phyloP scores from a whole-genome alignment of 1,140 invertebrate genomes.

The Thalassaphorura encarpata region DNA sequence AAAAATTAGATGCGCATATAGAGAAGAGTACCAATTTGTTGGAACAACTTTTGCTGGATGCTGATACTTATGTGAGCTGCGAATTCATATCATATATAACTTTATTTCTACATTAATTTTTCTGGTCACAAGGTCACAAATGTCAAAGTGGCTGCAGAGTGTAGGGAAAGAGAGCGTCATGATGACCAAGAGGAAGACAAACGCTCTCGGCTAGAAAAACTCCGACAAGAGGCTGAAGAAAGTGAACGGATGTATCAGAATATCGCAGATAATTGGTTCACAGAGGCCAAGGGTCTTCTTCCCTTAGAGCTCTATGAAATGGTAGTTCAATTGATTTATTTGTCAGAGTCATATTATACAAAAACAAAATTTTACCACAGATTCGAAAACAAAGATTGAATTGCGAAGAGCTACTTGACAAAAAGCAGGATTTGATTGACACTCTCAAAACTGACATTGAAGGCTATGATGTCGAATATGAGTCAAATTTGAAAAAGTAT shows the following conservation, averaged over 20 bases:
- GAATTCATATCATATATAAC: not conserved
- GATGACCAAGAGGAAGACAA: constrained; percentile 4
- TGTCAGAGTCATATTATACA: not conserved
- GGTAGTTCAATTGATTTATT: constrained; percentile 4
- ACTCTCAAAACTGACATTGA: constrained; percentile 20
- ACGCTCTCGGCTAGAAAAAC: constrained; percentile 11
- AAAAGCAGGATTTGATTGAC: constrained; percentile 24
- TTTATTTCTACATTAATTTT: not conserved
- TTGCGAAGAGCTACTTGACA: constrained; percentile 21
- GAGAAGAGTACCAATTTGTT: constrained; percentile 23
- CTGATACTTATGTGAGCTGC: constrained; percentile 15
- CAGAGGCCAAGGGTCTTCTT: constrained; percentile 20
- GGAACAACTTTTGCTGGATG: constrained; percentile 25
- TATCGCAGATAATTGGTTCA: constrained; percentile 21
- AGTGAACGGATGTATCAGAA: constrained; percentile 20
- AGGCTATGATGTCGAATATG: constrained; percentile 27
- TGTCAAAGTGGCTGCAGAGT: constrained; percentile 29
- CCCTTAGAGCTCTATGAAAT: constrained; percentile 26
- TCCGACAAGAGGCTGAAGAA: constrained; percentile 23
- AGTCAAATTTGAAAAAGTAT: constrained; percentile 24
- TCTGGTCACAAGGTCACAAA: constrained; percentile 23
- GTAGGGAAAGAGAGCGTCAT: constrained; percentile 19
- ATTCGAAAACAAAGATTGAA: constrained; percentile 24
- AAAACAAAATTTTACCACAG: not conserved
- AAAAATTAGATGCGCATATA: constrained; percentile 15